These are phyloP conservation scores for Paedocypris sp. DNA, from an alignment of 2,113 vertebrate species.

Conservation along the genomic window DNA sequence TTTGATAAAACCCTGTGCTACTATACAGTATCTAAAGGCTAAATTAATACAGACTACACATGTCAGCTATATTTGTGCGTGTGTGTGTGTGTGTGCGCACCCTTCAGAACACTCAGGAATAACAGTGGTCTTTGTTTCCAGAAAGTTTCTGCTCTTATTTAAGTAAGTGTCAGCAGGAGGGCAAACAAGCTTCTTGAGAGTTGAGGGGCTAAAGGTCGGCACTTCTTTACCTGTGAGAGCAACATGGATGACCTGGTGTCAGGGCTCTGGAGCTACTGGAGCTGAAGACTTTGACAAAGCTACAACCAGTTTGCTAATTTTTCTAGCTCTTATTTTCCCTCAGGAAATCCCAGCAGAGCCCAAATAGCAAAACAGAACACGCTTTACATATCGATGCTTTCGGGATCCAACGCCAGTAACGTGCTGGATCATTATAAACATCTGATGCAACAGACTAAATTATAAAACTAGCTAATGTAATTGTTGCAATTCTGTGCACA, in stretches of 20 bases:
- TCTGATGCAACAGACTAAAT: no score
- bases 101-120: neutral
- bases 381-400: no score
- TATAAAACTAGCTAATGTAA: no score
- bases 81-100: neutral
- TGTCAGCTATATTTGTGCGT: no score
- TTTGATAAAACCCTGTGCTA: no score
- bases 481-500: no score
- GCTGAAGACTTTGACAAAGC: slow-evolving; percentile 17
- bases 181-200: slow-evolving; percentile 45
- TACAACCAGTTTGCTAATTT: slow-evolving; percentile 4
- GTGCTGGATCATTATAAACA: no score
- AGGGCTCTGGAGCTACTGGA: slow-evolving; percentile 10
- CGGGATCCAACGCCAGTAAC: no score
- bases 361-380: no score
- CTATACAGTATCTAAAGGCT: neutral
- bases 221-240: slow-evolving; percentile 31
- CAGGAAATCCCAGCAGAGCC: neutral
- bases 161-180: slow-evolving; percentile 33
- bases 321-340: neutral
- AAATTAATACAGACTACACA: no score
- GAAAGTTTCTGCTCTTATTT: slow-evolving; percentile 39
- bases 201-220: slow-evolving; percentile 48
- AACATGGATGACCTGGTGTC: slow-evolving; percentile 21
- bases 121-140: slow-evolving; percentile 5